Evolutionary conservation across 2,888 invertebrate species (phyloP), one percentile per base, ranked within the genome.

Genomic region (Polymixis lichenea): DNA sequence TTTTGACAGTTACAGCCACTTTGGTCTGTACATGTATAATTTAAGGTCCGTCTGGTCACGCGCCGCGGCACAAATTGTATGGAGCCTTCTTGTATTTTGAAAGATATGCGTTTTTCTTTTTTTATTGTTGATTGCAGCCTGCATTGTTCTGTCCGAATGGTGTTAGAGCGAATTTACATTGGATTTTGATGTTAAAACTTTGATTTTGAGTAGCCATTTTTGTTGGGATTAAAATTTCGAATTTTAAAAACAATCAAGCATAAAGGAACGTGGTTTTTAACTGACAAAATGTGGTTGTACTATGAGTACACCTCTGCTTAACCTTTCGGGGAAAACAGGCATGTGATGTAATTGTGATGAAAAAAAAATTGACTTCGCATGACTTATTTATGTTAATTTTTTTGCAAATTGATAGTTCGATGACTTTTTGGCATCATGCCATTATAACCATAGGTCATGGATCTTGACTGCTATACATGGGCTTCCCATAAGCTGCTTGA

Each of bases 101-200:
- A 84, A 85, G 88, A 90, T 89, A 90, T 86, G 89, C 86, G 80
- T 83, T 90, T 89, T 90, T 90, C 86, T 89, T 88, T 89, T 86
- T 90, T 79, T 83, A 58, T 92, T 91, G 93, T 92, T 82, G 93
- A 91, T 91, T 93, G 92, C 93, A 93, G 87, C 82, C 85, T 93
- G 93, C 94, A 95, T 95, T 95, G 94, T 95, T 94, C 90, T 90
- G 89, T 91, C 87, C 86, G 82, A 85, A 82, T 86, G 77, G 84
- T 87, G 77, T 88, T 86, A 89, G 85, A 93, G 79, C 53, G 86
- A 78, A 86, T 89, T 88, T 87, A 92, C 81, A 90, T 70, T 82
- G 80, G 68, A 69, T 60, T 84, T 80, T 5, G 51, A 68, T 58
- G 68, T 84, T 72, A 0, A 46, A 72, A 55, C 72, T 70, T 17